These are phyloP conservation scores for Heliconius sara DNA, from an alignment of 2,888 invertebrate species.

Conservation along the genomic window DNA sequence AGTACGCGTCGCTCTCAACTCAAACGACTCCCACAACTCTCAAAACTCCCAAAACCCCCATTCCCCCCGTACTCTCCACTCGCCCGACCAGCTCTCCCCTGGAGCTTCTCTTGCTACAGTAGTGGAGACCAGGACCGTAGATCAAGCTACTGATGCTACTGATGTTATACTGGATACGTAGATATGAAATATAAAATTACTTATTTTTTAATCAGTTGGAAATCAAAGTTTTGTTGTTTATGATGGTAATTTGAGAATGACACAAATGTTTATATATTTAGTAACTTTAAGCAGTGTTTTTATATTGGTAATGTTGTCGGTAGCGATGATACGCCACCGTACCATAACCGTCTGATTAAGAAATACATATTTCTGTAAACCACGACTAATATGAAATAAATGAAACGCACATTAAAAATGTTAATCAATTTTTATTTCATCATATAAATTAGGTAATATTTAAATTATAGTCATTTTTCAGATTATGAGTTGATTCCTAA, in stretches of 20 bases:
- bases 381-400: conserved; percentile 52
- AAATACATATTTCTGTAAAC: background rate
- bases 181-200: background rate
- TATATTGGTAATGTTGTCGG: conserved; percentile 50
- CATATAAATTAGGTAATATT: conserved; percentile 69
- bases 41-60: background rate
- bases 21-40: background rate
- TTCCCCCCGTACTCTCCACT: background rate
- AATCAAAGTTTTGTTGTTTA: background rate
- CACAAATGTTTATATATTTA: conserved; percentile 52
- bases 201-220: background rate
- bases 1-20: conserved; percentile 67
- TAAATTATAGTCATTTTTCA: conserved; percentile 62
- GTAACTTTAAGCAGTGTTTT: conserved; percentile 48
- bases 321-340: conserved; percentile 40
- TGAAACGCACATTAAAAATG: conserved; percentile 57
- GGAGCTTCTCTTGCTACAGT: conserved; percentile 55
- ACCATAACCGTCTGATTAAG: background rate
- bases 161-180: conserved; percentile 58
- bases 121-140: conserved; percentile 57
- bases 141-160: conserved; percentile 68
- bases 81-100: conserved; percentile 50
- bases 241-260: conserved; percentile 47
- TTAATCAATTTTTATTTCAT: conserved; percentile 72
- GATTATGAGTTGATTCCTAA: conserved; percentile 69